Conservation (phyloP, 1,140 invertebrate genomes). For the Pteromalus puparum region DNA sequence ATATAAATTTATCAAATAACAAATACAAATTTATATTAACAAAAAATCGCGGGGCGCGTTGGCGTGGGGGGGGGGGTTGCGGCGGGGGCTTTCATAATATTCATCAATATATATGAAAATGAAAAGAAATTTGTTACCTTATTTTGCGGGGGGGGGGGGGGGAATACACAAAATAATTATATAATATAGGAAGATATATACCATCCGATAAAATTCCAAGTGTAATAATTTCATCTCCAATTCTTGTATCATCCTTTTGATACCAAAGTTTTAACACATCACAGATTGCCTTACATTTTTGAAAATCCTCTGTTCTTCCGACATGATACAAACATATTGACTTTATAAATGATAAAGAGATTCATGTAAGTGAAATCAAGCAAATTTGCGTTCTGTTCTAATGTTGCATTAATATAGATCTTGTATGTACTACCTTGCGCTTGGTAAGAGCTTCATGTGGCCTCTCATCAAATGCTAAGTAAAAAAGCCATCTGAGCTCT, state of each 20-base stretch:
- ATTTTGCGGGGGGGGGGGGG: too few relatives aligned
- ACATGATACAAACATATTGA: conserved; percentile 49
- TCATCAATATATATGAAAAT: too few relatives aligned
- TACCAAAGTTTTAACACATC: conserved; percentile 61
- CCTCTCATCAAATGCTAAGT: conserved; percentile 53
- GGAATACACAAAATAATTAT: too few relatives aligned
- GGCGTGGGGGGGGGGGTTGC: too few relatives aligned
- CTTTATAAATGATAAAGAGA: conserved; percentile 25
- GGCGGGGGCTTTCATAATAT: too few relatives aligned
- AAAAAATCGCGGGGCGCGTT: too few relatives aligned
- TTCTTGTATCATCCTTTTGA: conserved; percentile 13
- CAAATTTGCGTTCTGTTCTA: background rate
- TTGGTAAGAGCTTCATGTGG: conserved; percentile 31
- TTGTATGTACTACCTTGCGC: conserved; percentile 50
- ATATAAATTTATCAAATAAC: too few relatives aligned
- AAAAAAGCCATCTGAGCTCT: conserved; percentile 58
- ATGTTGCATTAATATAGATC: conserved; percentile 5
- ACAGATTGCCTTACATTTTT: conserved; percentile 60
- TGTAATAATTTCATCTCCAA: conserved; percentile 58
- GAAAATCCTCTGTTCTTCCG: conserved; percentile 54
- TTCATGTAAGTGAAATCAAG: background rate
- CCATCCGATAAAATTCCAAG: conserved; percentile 59
- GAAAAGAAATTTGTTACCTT: too few relatives aligned
- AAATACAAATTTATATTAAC: too few relatives aligned
- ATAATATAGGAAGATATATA: too few relatives aligned